Evolutionary conservation across 2,113 vertebrate species (phyloP), one percentile per base, ranked within the genome.

Genomic region (Leiothrix lutea): DNA sequence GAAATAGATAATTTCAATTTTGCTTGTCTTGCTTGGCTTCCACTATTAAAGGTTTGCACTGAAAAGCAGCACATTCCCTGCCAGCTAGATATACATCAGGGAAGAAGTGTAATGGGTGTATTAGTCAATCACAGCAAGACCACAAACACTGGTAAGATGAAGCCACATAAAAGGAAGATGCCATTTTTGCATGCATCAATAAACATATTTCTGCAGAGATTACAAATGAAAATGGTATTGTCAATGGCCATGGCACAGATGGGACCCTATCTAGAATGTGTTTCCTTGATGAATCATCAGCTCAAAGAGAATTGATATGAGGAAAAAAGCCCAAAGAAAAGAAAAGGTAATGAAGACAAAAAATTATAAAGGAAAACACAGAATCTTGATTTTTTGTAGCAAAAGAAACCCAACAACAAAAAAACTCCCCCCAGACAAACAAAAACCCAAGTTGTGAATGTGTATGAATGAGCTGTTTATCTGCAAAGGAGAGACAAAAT

Each of bases 101-200:
- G 42, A 74, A 58, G 47, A 70, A 90, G 21, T 56, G 38, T 33
- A 79, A 82, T n/a, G 61, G 38, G 18, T 70, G 13, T 72, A 64
- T 86, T 72, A 95, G 77, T 91, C 69, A 86, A 33, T 71, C 92
- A 50, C 85, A 95, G 73, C 51, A 79, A 74, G 73, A 70, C 35
- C 65, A 87, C 51, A 79, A 92, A 53, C 24, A 56, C 24, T 28
- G 74, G n/a, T 71, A 74, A 75, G n/a, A 88, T 36, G 82, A 85
- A 90, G 44, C 48, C 78, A 79, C 1, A 24, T 74, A 62, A 93
- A 87, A 79, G 56, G 47, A 89, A 78, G 51, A 90, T 54, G 31
- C 23, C 82, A 82, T 88, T 82, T 81, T 0, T 8, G 35, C 44
- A 82, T 47, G 53, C 62, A 88, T 36, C 71, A 64, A 35, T 60